Evolutionary conservation across 2,888 invertebrate genomes (phyloP), one percentile per base, ranked within the genome.

Genomic region (Iselma pallidipennis): DNA sequence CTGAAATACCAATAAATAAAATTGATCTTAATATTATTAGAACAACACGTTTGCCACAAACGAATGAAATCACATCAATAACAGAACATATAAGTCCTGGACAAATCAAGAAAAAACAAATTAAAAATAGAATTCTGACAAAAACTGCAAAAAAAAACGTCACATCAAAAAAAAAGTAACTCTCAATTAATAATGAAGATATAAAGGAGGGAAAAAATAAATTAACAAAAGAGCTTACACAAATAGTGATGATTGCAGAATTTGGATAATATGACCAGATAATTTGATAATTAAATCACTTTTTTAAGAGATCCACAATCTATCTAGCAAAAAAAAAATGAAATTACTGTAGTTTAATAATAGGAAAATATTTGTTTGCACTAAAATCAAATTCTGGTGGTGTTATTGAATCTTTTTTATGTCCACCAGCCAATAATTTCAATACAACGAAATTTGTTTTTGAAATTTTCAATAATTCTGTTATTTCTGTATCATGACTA

Each of bases 401-500:
- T 19, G 88, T 88, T 61, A 87, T 88, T 0, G 93, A 91, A 66
- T 95, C 95, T 74, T 91, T 89, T 80, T 94, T 95, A 81, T 97
- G 96, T 7, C 97, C 98, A 64, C 94, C 94, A 0, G 94, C 92
- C 66, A 98, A 82, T 62, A 98, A 84, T 82, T 96, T 96, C 82
- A 96, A 86, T 12, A 98, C 97, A 70, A 98, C 91, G 79, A 95
- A 96, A 85, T 98, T 98, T 0, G 95, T 96, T 85, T 98, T 98
- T 42, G 94, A 91, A 68, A 98, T 91, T 82, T 93, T 94, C 53
- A 96, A 84, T 67, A 97, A 86, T 77, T 92, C 91, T 26, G 86
- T 83, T 62, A 93, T 88, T 91, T 94, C 91, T 75, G 92, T 91
- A 10, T 92, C 90, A 62, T 90, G 89, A 23, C 89, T 87, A 62